phyloP scores from a whole-genome alignment of 2,888 invertebrate species.

The Meloe dianella region DNA sequence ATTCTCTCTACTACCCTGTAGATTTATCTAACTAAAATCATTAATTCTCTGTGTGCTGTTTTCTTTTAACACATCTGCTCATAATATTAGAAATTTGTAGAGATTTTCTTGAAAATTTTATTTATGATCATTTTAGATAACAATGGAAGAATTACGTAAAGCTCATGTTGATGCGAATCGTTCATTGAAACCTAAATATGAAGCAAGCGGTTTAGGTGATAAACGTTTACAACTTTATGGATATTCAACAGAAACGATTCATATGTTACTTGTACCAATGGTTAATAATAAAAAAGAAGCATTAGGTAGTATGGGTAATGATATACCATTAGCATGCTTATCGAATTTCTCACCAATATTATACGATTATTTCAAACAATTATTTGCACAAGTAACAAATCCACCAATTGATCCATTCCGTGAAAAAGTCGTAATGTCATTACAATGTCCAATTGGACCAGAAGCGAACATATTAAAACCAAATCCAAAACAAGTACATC shows the following conservation, averaged over 20 bases:
- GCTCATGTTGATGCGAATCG: conserved; percentile 63
- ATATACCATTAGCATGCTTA: conserved; percentile 95
- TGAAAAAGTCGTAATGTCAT: conserved; percentile 98
- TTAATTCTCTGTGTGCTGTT: conserved; percentile 17
- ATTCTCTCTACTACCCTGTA: conserved; percentile 10
- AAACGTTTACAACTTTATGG: conserved; percentile 88
- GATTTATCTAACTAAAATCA: not conserved
- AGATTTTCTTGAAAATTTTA: not conserved
- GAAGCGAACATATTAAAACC: conserved; percentile 94
- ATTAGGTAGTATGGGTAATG: conserved; percentile 99
- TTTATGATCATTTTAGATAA: conserved; percentile 64
- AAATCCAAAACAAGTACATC: conserved; percentile 80
- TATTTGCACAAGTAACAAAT: conserved; percentile 99
- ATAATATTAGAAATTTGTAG: not conserved
- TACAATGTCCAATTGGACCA: conserved; percentile 96
- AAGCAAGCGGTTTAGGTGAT: conserved; percentile 71
- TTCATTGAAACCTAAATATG: conserved; percentile 57
- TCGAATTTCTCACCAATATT: conserved; percentile 93
- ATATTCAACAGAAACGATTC: conserved; percentile 94
- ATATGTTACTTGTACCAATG: conserved; percentile 94
- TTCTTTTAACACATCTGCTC: conserved; percentile 15
- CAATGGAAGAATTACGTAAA: conserved; percentile 78
- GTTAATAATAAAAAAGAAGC: conserved; percentile 93
- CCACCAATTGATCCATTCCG: conserved; percentile 99
- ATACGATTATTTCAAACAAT: conserved; percentile 98